Conservation (phyloP, 1,140 invertebrate species). For the Sycobia sp. region DNA sequence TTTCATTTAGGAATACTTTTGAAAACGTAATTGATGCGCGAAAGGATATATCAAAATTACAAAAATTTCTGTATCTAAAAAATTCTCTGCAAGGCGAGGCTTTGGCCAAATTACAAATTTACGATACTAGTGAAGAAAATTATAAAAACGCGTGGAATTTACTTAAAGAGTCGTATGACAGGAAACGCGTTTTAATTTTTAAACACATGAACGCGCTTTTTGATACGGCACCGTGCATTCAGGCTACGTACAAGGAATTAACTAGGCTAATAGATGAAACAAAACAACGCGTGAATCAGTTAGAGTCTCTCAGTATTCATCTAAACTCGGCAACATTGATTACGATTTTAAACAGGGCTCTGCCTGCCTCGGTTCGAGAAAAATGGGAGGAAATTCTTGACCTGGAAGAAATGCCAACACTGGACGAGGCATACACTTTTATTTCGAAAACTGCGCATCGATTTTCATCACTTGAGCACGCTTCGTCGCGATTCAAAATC, state of each 20-base stretch:
- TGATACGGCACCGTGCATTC: slow-evolving; percentile 10
- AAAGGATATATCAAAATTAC: slow-evolving; percentile 33
- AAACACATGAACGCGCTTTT: slow-evolving; percentile 33
- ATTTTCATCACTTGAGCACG: neutral
- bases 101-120: slow-evolving; percentile 31
- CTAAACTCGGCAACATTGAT: too few species aligned
- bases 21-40: slow-evolving; percentile 33
- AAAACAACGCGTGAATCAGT: neutral
- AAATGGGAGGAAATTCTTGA: slow-evolving; percentile 34
- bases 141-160: slow-evolving; percentile 38
- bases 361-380: neutral
- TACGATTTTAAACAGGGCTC: neutral
- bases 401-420: slow-evolving; percentile 16
- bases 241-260: neutral
- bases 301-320: too few species aligned
- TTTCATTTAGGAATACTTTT: slow-evolving; percentile 30
- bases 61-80: slow-evolving; percentile 36
- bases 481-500: too few species aligned
- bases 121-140: slow-evolving; percentile 35
- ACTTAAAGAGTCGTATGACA: slow-evolving; percentile 35
- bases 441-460: neutral
- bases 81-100: slow-evolving; percentile 32
- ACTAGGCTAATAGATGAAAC: neutral
- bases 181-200: slow-evolving; percentile 30
- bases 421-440: slow-evolving; percentile 16